Percentiles rank a stretch among this genome's conserved stretches.
phyloP scores from a whole-genome alignment of 2,888 invertebrate species.

The Eutolmus rufibarbis region DNA sequence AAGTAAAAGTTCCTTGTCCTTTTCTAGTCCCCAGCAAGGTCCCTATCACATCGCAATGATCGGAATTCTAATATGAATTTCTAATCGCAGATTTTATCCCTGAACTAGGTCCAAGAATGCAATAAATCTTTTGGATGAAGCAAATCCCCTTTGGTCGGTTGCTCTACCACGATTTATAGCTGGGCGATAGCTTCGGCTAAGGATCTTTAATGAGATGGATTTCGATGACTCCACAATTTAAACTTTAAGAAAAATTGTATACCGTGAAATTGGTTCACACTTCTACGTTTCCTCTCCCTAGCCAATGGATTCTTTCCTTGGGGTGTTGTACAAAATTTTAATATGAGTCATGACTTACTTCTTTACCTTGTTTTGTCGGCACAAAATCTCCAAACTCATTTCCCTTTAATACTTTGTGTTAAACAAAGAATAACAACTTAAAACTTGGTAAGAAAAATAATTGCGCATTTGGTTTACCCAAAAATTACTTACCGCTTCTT shows the following conservation, averaged over 20 bases:
- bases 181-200: background rate
- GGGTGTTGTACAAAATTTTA: slow-evolving; percentile 11
- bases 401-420: background rate
- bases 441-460: background rate
- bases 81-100: slow-evolving; percentile 38
- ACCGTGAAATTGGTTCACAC: slow-evolving; percentile 40
- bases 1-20: background rate
- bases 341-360: slow-evolving; percentile 21
- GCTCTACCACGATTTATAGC: background rate
- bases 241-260: slow-evolving; percentile 30
- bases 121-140: slow-evolving; percentile 39
- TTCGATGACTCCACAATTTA: slow-evolving; percentile 39
- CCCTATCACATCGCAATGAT: slow-evolving; percentile 10
- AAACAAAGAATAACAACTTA: background rate
- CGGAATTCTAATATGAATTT: slow-evolving; percentile 40
- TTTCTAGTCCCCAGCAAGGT: background rate
- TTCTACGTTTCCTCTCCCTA: background rate
- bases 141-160: background rate
- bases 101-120: slow-evolving; percentile 34
- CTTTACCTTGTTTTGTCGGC: slow-evolving; percentile 9
- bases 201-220: slow-evolving; percentile 35
- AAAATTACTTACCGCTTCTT: background rate
- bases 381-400: slow-evolving; percentile 12
- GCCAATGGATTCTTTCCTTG: background rate
- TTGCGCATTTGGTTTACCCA: background rate